Conservation (phyloP, 2,797 vertebrate genomes). For the Ctenochaetus hawaiiensis region DNA sequence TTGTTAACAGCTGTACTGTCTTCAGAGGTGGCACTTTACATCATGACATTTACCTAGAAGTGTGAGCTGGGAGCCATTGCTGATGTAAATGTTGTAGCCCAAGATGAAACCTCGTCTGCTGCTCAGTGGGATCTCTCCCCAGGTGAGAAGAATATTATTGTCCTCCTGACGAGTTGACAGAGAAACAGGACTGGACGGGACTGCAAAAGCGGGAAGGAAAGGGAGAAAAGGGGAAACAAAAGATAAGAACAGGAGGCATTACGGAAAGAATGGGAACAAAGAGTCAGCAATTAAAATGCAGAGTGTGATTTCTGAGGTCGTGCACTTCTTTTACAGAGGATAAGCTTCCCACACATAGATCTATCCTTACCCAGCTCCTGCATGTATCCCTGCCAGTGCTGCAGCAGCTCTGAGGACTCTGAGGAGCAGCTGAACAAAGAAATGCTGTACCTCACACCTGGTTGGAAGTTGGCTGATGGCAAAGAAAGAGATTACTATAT, state of each 20-base stretch:
- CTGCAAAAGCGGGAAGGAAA: conserved; percentile 49
- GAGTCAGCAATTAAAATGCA: conserved; percentile 15
- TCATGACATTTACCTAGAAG: conserved; percentile 73
- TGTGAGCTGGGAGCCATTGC: conserved; percentile 60
- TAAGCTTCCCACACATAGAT: background rate
- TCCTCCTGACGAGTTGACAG: conserved; percentile 67
- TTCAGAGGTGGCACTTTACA: background rate
- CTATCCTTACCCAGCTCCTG: conserved; percentile 80
- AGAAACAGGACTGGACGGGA: conserved; percentile 65
- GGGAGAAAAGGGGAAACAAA: background rate
- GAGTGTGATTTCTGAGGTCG: background rate
- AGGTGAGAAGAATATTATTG: conserved; percentile 75
- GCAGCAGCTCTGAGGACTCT: conserved; percentile 68
- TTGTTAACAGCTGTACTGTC: background rate
- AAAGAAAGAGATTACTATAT: conserved; percentile 21
- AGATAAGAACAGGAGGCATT: background rate
- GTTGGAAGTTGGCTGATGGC: conserved; percentile 73
- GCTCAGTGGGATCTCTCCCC: conserved; percentile 73
- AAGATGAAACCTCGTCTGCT: conserved; percentile 79
- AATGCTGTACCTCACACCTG: conserved; percentile 82
- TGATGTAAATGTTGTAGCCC: conserved; percentile 83
- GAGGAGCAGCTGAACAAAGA: conserved; percentile 80
- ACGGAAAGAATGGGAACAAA: background rate
- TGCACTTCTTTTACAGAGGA: background rate
- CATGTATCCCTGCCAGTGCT: conserved; percentile 79